A percentile compares a stretch with the other conserved stretches of the same genome.
phyloP scores from a whole-genome alignment of 2,888 invertebrate species.

The Tinea trinotella region DNA sequence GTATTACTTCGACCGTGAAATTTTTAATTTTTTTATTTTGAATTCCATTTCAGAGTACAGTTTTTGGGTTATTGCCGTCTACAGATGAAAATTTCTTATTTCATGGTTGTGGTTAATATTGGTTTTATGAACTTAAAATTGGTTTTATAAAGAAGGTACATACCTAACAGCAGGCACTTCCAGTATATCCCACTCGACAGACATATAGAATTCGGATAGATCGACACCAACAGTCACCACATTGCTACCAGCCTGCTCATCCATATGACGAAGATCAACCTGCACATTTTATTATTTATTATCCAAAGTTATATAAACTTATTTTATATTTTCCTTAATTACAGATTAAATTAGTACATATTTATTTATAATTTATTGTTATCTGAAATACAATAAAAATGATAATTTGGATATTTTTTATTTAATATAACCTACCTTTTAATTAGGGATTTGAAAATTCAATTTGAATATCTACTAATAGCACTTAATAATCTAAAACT shows the following conservation, averaged over 20 bases:
- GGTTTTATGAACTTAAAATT: too few relatives aligned
- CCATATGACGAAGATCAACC: slow-evolving; percentile 95
- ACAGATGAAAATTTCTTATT: too few relatives aligned
- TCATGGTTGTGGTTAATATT: too few relatives aligned
- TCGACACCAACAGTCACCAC: slow-evolving; percentile 95
- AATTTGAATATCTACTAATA: background rate
- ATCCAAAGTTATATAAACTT: background rate
- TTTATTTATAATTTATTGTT: too few relatives aligned
- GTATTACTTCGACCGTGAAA: too few relatives aligned
- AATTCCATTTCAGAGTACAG: too few relatives aligned
- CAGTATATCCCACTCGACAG: slow-evolving; percentile 98
- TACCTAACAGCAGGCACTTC: slow-evolving; percentile 95
- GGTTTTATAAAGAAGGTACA: too few relatives aligned
- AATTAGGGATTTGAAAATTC: background rate
- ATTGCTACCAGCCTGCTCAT: slow-evolving; percentile 90
- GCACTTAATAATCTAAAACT: background rate
- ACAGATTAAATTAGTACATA: too few relatives aligned
- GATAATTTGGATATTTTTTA: background rate
- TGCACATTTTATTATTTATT: slow-evolving; percentile 47
- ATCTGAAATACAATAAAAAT: background rate
- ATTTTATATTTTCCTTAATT: slow-evolving; percentile 18
- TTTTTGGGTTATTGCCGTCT: too few relatives aligned
- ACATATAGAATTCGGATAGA: slow-evolving; percentile 97
- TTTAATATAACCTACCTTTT: background rate
- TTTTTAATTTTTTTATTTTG: too few relatives aligned